Percentiles rank a stretch among this genome's conserved stretches.
Evolutionary conservation across 2,113 vertebrate genomes (phyloP).

Genomic region (Microtus oregoni): DNA sequence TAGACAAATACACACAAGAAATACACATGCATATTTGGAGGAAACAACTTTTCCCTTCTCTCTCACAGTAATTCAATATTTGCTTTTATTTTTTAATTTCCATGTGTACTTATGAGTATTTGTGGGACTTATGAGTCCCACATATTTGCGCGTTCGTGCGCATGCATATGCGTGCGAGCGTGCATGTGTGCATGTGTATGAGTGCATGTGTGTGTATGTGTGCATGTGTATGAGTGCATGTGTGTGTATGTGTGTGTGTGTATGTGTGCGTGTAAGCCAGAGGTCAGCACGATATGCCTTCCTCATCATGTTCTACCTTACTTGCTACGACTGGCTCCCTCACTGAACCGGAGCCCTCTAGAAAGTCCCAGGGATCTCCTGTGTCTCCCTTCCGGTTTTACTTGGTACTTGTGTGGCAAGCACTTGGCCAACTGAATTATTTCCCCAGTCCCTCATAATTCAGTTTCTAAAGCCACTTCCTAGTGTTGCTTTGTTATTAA

Average conservation of each 20-base stretch:
- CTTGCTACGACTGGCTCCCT: neutral
- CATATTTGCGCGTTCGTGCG: neutral
- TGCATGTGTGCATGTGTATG: no score
- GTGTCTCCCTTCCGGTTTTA: neutral
- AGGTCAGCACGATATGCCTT: neutral
- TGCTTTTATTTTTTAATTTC: neutral
- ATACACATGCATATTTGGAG: neutral
- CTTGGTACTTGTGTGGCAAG: neutral
- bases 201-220: accelerated
- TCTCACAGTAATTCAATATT: conserved; percentile 31
- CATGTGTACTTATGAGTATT: neutral
- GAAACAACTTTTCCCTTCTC: neutral
- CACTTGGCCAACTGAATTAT: neutral
- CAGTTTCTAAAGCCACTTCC: neutral
- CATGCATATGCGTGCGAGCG: accelerated
- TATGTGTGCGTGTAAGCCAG: neutral
- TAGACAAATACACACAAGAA: neutral
- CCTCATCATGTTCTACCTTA: neutral
- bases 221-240: no score
- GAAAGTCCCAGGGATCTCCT: neutral
- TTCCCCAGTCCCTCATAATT: neutral
- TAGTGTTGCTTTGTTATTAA: neutral
- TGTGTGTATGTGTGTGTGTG: no score
- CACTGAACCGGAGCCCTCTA: neutral
- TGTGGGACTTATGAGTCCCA: no score